Evolutionary conservation across 2,888 invertebrate genomes (phyloP).

Genomic region (Xanthia icteritia): DNA sequence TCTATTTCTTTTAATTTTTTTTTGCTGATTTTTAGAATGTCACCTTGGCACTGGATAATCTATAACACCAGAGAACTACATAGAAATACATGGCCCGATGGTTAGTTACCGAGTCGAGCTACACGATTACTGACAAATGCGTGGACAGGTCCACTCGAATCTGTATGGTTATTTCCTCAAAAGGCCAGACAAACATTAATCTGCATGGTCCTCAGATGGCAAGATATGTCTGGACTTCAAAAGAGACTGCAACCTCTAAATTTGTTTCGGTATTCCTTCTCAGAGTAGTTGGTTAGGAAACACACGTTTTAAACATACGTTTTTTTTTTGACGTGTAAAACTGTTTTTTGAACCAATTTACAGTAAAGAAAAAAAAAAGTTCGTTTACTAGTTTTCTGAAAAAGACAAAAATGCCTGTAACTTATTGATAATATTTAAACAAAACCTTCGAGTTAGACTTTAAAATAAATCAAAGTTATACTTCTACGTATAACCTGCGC

Average conservation of each 20-base stretch:
- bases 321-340: no score
- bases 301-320: no score
- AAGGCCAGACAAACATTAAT: no score
- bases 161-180: background rate
- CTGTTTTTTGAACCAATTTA: no score
- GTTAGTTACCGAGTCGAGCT: background rate
- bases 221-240: no score
- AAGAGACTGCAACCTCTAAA: background rate
- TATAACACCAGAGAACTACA: background rate
- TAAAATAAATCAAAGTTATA: background rate
- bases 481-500: constrained; percentile 11
- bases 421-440: background rate
- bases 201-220: no score
- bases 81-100: no score
- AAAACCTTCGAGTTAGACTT: no score
- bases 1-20: background rate
- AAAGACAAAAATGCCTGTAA: background rate
- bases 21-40: background rate
- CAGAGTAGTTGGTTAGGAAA: background rate
- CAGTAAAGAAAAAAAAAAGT: no score
- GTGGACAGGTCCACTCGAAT: background rate
- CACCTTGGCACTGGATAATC: background rate
- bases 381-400: background rate
- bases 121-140: background rate
- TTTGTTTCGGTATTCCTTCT: background rate